These are phyloP conservation scores for Leptinotarsa haldemani DNA, from an alignment of 2,888 invertebrate species.

Conservation along the genomic window DNA sequence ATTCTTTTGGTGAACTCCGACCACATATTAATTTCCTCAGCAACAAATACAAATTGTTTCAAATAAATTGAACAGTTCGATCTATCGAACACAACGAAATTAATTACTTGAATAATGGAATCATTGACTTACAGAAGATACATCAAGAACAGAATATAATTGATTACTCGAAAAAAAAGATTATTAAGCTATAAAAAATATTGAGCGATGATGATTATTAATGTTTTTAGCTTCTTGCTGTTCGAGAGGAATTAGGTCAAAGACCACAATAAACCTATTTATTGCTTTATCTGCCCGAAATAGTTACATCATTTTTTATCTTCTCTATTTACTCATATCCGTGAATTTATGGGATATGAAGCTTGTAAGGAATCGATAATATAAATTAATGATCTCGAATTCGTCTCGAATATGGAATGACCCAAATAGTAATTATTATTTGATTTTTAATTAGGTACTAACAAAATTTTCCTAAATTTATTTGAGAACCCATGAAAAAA, in stretches of 20 bases:
- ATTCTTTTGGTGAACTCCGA: no score
- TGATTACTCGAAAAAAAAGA: neutral
- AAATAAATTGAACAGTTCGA: no score
- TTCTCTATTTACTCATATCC: neutral
- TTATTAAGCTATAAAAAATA: neutral
- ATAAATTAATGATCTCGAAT: neutral
- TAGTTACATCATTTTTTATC: conserved; percentile 13
- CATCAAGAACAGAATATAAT: no score
- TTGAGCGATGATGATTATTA: neutral
- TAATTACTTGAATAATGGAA: no score
- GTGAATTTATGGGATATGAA: conserved; percentile 3
- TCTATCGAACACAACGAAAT: no score
- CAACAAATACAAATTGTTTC: no score
- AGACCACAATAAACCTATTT: conserved; percentile 1
- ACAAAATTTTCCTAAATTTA: no score
- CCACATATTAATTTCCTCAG: no score
- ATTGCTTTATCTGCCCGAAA: conserved; percentile 8
- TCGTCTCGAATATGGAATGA: neutral
- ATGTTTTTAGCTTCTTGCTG: conserved; percentile 3
- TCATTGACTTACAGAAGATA: no score
- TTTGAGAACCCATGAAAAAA: no score
- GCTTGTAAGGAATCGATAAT: neutral
- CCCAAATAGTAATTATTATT: no score
- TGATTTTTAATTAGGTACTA: no score
- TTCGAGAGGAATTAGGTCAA: neutral